A percentile compares a stretch with the other conserved stretches of the same genome.
These are phyloP conservation scores for Grus americana DNA, from an alignment of 2,113 vertebrate genomes.

Conservation along the genomic window DNA sequence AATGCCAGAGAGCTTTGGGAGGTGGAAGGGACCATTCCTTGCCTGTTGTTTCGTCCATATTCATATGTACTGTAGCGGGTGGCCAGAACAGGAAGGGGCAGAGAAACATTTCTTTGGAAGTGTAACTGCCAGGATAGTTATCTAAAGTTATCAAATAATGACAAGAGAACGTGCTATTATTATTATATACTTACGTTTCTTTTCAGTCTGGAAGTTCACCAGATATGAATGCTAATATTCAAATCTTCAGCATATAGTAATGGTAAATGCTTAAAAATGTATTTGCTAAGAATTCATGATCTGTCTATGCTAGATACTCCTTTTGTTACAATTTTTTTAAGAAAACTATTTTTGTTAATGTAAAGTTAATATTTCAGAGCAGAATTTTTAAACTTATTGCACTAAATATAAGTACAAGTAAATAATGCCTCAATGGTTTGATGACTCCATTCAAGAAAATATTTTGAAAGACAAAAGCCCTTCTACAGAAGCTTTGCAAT, in stretches of 20 bases:
- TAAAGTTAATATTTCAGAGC: constrained; percentile 84
- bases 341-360: constrained; percentile 84
- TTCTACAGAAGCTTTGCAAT: constrained; percentile 60
- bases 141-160: constrained; percentile 58
- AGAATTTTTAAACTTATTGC: constrained; percentile 84
- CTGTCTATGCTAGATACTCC: constrained; percentile 79
- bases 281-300: constrained; percentile 79
- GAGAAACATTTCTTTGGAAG: constrained; percentile 62
- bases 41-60: constrained; percentile 47
- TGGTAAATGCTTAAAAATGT: constrained; percentile 79
- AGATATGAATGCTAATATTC: constrained; percentile 77
- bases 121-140: constrained; percentile 52
- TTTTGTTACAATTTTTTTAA: constrained; percentile 85
- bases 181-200: constrained; percentile 25
- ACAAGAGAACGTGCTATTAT: constrained; percentile 51
- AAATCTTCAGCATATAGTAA: constrained; percentile 76
- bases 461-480: constrained; percentile 70
- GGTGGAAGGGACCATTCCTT: constrained; percentile 41
- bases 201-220: constrained; percentile 72
- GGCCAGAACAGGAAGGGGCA: constrained; percentile 56
- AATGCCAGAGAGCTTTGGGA: constrained; percentile 23
- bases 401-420: constrained; percentile 78
- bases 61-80: constrained; percentile 43
- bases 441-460: constrained; percentile 73
- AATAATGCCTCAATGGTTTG: constrained; percentile 72